Evolutionary conservation across 2,888 invertebrate genomes (phyloP).

Genomic region (Phaedon cochleariae): DNA sequence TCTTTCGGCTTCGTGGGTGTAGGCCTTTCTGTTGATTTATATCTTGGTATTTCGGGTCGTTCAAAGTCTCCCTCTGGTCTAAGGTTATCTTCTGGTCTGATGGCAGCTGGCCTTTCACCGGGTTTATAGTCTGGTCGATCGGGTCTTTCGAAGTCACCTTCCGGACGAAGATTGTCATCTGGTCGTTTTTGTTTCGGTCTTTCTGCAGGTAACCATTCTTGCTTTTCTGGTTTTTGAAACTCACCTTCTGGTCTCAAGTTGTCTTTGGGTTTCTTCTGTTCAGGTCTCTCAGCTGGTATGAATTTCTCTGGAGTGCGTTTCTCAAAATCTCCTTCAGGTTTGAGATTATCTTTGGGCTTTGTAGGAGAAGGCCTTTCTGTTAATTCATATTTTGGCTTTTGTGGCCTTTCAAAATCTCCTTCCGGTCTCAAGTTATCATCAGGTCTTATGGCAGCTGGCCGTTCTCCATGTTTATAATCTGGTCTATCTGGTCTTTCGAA

Average conservation of each 20-base stretch:
- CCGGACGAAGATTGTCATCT: too few species aligned
- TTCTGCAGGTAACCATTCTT: too few species aligned
- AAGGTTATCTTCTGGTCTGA: conserved; percentile 59
- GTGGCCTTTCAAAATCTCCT: too few species aligned
- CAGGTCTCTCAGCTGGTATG: conserved; percentile 62
- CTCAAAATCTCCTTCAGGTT: too few species aligned
- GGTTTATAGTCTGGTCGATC: conserved; percentile 56
- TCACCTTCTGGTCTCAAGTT: too few species aligned
- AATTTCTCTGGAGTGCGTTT: conserved; percentile 56
- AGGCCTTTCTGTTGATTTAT: conserved; percentile 65
- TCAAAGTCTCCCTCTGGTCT: conserved; percentile 64
- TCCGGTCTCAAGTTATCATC: conserved; percentile 67
- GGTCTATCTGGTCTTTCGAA: too few species aligned
- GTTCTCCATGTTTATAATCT: conserved; percentile 63
- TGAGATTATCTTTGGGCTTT: conserved; percentile 69
- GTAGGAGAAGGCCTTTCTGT: conserved; percentile 60
- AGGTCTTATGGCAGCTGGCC: conserved; percentile 44
- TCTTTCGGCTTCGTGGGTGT: conserved; percentile 64
- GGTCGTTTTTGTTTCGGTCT: too few species aligned
- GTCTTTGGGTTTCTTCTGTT: too few species aligned
- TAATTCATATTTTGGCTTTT: conserved; percentile 59
- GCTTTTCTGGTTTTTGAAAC: too few species aligned
- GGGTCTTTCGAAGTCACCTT: conserved; percentile 63
- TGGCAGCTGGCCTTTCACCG: conserved; percentile 55
- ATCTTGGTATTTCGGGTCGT: conserved; percentile 61